Conservation (phyloP, 2,888 invertebrate species). For the Torymus aiolomorphi region DNA sequence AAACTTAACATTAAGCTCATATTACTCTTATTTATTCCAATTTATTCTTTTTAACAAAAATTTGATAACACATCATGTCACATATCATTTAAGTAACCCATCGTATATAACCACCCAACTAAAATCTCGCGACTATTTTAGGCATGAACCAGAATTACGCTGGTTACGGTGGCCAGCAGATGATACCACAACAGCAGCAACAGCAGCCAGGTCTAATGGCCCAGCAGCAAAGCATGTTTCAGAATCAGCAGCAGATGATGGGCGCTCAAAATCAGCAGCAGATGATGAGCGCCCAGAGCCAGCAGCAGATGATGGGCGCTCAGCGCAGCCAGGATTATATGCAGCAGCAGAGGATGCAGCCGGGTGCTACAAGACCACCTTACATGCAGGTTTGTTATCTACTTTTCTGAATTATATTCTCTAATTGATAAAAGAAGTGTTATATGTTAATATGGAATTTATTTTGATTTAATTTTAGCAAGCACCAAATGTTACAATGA, state of each 20-base stretch:
- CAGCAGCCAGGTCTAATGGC: conserved; percentile 76
- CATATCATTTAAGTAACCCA: no score
- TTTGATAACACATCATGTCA: no score
- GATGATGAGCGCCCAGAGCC: conserved; percentile 72
- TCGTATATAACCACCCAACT: no score
- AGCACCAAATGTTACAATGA: conserved; percentile 92
- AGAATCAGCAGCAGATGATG: conserved; percentile 79
- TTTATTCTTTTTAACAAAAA: no score
- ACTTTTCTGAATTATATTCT: neutral
- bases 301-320: conserved; percentile 80
- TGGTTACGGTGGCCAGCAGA: conserved; percentile 78
- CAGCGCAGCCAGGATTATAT: conserved; percentile 79
- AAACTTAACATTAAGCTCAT: no score
- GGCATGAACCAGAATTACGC: conserved; percentile 82
- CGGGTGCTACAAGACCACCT: conserved; percentile 78
- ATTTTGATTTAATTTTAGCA: conserved; percentile 65
- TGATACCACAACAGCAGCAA: conserved; percentile 74
- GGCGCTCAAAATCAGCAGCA: conserved; percentile 76
- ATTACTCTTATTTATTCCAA: no score
- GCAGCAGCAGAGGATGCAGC: conserved; percentile 79
- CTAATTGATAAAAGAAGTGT: neutral
- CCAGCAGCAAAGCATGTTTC: conserved; percentile 72
- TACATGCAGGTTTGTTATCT: conserved; percentile 80
- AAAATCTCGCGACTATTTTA: conserved; percentile 53
- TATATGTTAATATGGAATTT: neutral